Base-by-base conservation (phyloP, 1,140 invertebrate genomes). In the Monochamus saltuarius region DNA sequence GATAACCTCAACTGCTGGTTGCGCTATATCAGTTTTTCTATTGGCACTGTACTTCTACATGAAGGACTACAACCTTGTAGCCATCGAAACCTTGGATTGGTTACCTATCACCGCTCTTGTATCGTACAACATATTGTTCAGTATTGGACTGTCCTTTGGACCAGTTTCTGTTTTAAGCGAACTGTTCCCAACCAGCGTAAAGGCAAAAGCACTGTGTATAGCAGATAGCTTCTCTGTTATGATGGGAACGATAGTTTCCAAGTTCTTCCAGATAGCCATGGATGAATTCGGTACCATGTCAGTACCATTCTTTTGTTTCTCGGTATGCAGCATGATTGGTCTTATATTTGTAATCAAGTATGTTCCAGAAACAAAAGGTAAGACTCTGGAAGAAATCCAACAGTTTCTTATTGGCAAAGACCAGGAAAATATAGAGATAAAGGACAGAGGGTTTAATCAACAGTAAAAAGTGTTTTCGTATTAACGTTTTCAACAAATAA, bases 361-460 rank as follows among this genome's bases (percentile, higher is more conserved):
- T 43, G 79, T 92, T 16, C 89, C 90, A 0, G 91, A 94, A 77
- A 94, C 91, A 0, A 92, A 92, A 78, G 89, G 88, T 7, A 90
- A 89, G 71, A 85, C 86, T 0, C 82, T 91, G 45, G 84, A 86
- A 55, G 71, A 75, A 51, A 75, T 75, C 49, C 73, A 74, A 37
- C 53, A 69, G 16, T 57, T 61, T n/a, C 53, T 71, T 14, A 71
- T 68, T 36, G 66, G 58, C 1, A 58, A 65, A 16, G 50, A 63
- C 11, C 43, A 62, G n/a, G 55, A 7, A 8, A 16, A 14, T 17
- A 4, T 46, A 9, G 43, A 46, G 22, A 46, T 46, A 19, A 42
- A 29, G 22, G 22, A 29, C 2, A 29, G 22, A 29, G 22, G 22
- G 22, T 29, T 29, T 29, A 29, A 29, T 29, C 22, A 29, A 6